Conservation (phyloP, 2,113 vertebrate genomes). For the Sphyrna mokarran region DNA sequence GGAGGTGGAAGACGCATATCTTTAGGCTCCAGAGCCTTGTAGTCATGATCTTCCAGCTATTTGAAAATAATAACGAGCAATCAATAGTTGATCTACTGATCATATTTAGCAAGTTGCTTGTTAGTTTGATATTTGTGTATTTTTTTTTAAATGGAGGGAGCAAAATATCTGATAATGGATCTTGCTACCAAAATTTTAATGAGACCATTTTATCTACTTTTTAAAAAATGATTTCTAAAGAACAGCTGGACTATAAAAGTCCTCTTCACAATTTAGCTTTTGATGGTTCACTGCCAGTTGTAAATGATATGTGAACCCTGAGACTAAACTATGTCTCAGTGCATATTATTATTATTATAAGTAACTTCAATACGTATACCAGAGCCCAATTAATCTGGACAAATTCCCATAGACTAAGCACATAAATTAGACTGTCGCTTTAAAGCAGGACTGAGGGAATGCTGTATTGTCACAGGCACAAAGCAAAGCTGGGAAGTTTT, state of each 20-base stretch:
- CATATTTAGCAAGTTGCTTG: neutral
- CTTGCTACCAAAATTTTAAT: neutral
- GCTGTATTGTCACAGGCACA: neutral
- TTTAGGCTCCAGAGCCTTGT: conserved; percentile 93
- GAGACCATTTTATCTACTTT: neutral
- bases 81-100: neutral
- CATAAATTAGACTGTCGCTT: neutral
- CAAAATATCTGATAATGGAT: neutral
- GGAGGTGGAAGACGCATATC: conserved; percentile 94
- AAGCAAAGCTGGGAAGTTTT: neutral
- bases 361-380: neutral
- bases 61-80: conserved; percentile 40
- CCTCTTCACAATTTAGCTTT: neutral
- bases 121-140: neutral
- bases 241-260: neutral
- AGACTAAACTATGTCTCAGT: neutral
- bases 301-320: neutral
- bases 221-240: neutral
- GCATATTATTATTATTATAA: neutral
- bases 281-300: neutral
- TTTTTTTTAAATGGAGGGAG: neutral
- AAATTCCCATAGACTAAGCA: neutral
- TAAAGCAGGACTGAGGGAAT: neutral
- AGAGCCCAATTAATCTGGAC: neutral
- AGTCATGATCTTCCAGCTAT: conserved; percentile 91